Percentiles rank a stretch among this genome's conserved stretches.
Evolutionary conservation across 92 coral and sea anemone species (phyloP).

Genomic region (Paragorgia papillata): DNA sequence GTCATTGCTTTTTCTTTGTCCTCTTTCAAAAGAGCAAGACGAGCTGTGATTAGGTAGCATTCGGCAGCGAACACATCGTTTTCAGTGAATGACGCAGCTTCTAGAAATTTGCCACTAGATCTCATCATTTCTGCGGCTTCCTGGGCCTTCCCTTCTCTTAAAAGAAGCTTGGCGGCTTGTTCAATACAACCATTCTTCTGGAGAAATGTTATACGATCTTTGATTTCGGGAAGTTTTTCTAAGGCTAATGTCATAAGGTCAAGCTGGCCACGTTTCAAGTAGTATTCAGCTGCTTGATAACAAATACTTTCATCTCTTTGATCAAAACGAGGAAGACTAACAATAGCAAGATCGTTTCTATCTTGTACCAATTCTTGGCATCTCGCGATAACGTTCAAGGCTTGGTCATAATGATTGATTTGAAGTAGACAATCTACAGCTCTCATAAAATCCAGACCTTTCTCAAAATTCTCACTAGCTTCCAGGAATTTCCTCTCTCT

Average conservation of each 20-base stretch:
- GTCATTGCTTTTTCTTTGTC: constrained; percentile 2
- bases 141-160: constrained; percentile 64
- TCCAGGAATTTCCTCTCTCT: constrained; percentile 67
- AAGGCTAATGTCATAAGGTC: constrained; percentile 68
- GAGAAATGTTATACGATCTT: constrained; percentile 78
- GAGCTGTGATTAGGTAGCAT: constrained; percentile 72
- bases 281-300: constrained; percentile 37
- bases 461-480: constrained; percentile 88
- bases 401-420: constrained; percentile 70
- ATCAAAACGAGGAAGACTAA: constrained; percentile 27
- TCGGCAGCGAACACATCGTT: constrained; percentile 67
- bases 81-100: constrained; percentile 65
- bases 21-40: constrained; percentile 18
- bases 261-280: constrained; percentile 13
- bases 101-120: constrained; percentile 73
- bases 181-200: constrained; percentile 72
- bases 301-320: constrained; percentile 41
- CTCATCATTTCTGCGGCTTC: constrained; percentile 75
- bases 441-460: constrained; percentile 58
- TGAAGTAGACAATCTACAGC: constrained; percentile 79
- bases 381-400: constrained; percentile 81
- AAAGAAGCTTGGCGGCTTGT: constrained; percentile 73
- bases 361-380: constrained; percentile 30
- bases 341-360: neutral
- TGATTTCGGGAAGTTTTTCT: constrained; percentile 69